These are phyloP conservation scores for Caenorhabditis macrosperma DNA, from an alignment of 2,888 invertebrate genomes.

Conservation along the genomic window DNA sequence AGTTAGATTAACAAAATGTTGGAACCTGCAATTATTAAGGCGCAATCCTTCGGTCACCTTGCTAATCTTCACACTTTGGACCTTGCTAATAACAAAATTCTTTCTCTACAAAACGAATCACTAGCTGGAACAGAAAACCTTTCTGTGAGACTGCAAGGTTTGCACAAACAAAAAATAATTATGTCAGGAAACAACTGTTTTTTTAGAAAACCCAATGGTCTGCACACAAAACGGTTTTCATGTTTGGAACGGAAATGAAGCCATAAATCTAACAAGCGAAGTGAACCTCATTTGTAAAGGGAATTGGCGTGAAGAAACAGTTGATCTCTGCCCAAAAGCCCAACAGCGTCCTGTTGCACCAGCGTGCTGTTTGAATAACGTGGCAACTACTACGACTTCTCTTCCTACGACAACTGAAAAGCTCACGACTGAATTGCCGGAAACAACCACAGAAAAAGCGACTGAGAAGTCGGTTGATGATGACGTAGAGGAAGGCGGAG, in stretches of 20 bases:
- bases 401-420: conserved; percentile 43
- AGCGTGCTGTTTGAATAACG: conserved; percentile 68
- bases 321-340: conserved; percentile 75
- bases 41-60: conserved; percentile 85
- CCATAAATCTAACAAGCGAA: conserved; percentile 79
- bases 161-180: not conserved
- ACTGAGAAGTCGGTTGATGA: too few relatives aligned
- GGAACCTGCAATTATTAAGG: conserved; percentile 54
- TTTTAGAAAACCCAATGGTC: conserved; percentile 80
- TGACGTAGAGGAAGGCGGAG: too few relatives aligned
- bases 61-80: conserved; percentile 92
- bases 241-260: conserved; percentile 79
- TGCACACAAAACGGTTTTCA: conserved; percentile 80
- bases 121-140: conserved; percentile 77
- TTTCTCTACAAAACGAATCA: conserved; percentile 72
- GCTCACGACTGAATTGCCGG: not conserved
- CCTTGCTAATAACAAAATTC: conserved; percentile 87
- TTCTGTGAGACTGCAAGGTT: conserved; percentile 79
- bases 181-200: not conserved
- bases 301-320: conserved; percentile 67
- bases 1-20: conserved; percentile 67
- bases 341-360: conserved; percentile 64
- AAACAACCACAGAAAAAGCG: conserved; percentile 13
- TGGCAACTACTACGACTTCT: conserved; percentile 52
- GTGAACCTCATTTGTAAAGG: conserved; percentile 77